A percentile compares a stretch with the other conserved stretches of the same genome.
These are phyloP conservation scores for Tamias sibiricus DNA, from an alignment of 2,113 vertebrate genomes.

Conservation along the genomic window DNA sequence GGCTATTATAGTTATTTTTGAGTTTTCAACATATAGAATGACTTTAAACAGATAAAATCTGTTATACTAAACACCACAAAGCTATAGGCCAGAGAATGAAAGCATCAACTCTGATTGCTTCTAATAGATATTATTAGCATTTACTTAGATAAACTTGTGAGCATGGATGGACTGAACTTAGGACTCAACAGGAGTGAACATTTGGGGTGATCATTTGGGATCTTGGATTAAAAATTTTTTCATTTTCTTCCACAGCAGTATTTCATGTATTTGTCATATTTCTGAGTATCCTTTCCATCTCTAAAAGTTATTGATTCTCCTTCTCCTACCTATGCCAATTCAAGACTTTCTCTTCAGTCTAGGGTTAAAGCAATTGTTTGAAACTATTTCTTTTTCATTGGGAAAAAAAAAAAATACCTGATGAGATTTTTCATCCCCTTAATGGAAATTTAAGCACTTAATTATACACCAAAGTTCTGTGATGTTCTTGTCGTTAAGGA, in stretches of 20 bases:
- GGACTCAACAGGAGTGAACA: not conserved
- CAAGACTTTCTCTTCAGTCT: not conserved
- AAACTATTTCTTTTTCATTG: not conserved
- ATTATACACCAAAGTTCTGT: not conserved
- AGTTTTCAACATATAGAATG: not conserved
- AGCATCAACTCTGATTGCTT: not conserved
- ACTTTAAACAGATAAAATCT: not conserved
- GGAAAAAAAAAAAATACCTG: not conserved
- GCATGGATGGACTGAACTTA: not conserved
- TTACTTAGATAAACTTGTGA: constrained; percentile 11
- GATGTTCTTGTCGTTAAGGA: not conserved
- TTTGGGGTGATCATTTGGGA: not conserved
- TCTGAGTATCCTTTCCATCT: not conserved
- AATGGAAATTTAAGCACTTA: not conserved
- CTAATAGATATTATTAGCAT: not conserved
- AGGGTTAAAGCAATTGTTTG: not conserved
- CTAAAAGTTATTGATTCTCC: constrained; percentile 18
- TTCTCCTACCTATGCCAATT: not conserved
- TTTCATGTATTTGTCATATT: not conserved
- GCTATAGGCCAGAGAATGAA: not conserved
- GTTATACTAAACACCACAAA: not conserved
- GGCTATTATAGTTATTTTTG: not conserved
- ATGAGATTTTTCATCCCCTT: not conserved
- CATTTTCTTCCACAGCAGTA: not conserved
- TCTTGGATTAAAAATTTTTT: not conserved